phyloP scores from a whole-genome alignment of 2,113 vertebrate genomes.

The Philantomba maxwellii region DNA sequence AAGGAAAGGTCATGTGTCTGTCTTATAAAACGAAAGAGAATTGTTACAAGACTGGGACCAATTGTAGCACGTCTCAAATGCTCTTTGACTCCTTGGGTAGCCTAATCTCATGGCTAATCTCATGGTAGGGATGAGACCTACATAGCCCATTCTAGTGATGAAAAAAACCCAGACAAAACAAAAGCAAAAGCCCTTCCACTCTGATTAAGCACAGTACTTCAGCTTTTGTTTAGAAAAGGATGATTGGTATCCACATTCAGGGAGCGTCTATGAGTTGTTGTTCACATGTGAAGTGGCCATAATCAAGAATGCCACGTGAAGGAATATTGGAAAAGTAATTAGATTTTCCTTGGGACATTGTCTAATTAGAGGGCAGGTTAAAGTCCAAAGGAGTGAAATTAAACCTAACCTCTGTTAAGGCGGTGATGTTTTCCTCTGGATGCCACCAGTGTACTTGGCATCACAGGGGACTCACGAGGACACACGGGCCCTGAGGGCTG shows the following conservation, averaged over 20 bases:
- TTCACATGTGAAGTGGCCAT: conserved; percentile 9
- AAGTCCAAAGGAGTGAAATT: conserved; percentile 49
- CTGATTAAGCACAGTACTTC: not conserved
- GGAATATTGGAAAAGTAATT: conserved; percentile 49
- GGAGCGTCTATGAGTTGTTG: not conserved
- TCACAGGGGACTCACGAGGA: not conserved
- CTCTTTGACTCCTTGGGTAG: not conserved
- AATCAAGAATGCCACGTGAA: not conserved
- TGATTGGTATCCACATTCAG: not conserved
- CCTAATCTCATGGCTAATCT: not conserved
- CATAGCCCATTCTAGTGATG: not conserved
- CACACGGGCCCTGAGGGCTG: not conserved
- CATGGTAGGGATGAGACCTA: not conserved
- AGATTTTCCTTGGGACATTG: conserved; percentile 47
- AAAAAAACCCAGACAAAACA: not conserved
- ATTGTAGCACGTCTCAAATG: not conserved
- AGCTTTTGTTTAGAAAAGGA: not conserved
- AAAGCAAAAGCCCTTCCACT: not conserved
- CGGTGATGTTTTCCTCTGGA: not conserved
- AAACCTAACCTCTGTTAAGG: conserved; percentile 39
- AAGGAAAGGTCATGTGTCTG: conserved; percentile 23
- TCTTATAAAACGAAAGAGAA: conserved; percentile 6
- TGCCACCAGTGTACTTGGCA: not conserved
- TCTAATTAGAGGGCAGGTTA: conserved; percentile 50
- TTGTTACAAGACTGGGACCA: not conserved